Conservation (phyloP, 2,888 invertebrate species). For the Melanostoma scalare region DNA sequence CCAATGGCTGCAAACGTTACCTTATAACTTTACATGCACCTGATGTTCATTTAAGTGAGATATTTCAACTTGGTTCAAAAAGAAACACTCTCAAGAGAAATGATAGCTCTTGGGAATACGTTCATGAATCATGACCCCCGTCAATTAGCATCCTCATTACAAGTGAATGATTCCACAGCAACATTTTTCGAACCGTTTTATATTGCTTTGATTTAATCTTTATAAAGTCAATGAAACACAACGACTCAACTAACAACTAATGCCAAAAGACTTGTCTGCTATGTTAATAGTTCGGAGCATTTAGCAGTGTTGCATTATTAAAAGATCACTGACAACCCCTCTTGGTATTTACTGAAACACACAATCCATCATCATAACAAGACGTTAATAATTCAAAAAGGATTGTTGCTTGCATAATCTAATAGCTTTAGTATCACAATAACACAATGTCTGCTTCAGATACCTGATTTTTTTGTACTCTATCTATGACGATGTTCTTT, state of each 20-base stretch:
- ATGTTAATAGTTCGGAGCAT: conserved; percentile 75
- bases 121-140: conserved; percentile 53
- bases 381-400: conserved; percentile 71
- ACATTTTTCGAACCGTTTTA: conserved; percentile 8
- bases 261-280: conserved; percentile 45
- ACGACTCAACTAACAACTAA: conserved; percentile 12
- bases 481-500: conserved; percentile 61
- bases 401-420: conserved; percentile 73
- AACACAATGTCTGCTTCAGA: conserved; percentile 54
- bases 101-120: conserved; percentile 21
- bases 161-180: conserved; percentile 46
- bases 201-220: conserved; percentile 62
- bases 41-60: neutral
- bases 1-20: too few relatives aligned
- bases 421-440: conserved; percentile 53
- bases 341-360: conserved; percentile 35
- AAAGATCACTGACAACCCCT: conserved; percentile 69
- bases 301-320: conserved; percentile 79
- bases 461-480: conserved; percentile 39
- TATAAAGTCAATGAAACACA: conserved; percentile 60
- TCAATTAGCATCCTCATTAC: conserved; percentile 58
- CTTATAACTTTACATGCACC: neutral
- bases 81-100: conserved; percentile 34
- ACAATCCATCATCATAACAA: conserved; percentile 70
- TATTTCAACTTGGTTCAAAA: neutral